Base-by-base conservation (phyloP, 2,113 vertebrate genomes). In the Gymnocephalus cernua region DNA sequence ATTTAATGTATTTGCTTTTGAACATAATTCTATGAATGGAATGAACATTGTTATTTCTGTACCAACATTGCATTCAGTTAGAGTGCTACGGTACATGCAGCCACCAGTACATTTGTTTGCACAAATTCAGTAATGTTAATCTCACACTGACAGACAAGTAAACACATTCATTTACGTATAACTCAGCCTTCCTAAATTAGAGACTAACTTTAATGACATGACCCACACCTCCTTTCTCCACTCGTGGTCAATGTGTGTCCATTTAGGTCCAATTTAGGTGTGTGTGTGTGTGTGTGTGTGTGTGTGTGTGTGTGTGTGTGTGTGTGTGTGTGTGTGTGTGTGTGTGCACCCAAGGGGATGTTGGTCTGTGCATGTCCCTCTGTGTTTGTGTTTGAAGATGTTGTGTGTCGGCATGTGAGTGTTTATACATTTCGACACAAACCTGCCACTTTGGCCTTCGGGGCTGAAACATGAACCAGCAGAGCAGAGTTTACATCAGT, bases 391-490 rank as follows among this genome's bases (percentile, higher is more conserved):
- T 41, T 57, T 50, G 41, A 62, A 75, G 70, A 80, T 75, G 77
- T 83, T 85, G 66, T 67, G 77, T 44, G 50, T 75, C 63, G 16
- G 56, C 70, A 14, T 70, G 81, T 6, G 18, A 89, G 76, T 87
- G 89, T 90, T 89, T 87, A 88, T 74, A 68, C 3, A 80, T 88
- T 86, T 85, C 82, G 14, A 75, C 85, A 69, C 79, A 73, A 74
- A 21, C 51, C 79, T 81, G 91, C 79, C 80, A 80, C 82, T 86
- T 77, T 73, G 84, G 75, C 91, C 90, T 80, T 58, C 72, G 19
- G 81, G 87, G 79, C 63, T 92, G 90, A 92, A 92, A 90, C 85
- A 63, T 82, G 88, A 92, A 82, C 88, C 90, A 35, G 53, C 83
- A 47, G 77, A 66, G 73, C 77, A 27, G 75, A 83, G 84, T 91